These are phyloP conservation scores for Ateles fusciceps DNA, from an alignment of 2,797 vertebrate species.

Conservation along the genomic window DNA sequence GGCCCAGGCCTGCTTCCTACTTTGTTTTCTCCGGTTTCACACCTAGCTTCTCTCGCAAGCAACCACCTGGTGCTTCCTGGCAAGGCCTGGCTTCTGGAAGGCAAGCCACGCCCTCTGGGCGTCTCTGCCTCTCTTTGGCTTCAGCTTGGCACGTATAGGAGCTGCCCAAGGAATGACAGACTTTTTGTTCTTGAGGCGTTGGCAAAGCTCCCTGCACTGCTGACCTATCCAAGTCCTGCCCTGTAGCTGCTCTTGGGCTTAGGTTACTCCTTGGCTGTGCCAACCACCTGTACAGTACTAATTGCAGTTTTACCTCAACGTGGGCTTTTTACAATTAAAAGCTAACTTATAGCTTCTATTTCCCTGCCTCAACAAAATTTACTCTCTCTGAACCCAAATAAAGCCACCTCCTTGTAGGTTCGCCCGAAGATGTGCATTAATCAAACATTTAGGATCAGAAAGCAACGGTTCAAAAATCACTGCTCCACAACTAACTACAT, in stretches of 20 bases:
- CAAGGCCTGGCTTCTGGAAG: neutral
- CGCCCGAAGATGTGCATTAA: neutral
- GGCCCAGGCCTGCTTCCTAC: neutral
- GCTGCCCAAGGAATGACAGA: neutral
- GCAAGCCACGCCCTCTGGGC: neutral
- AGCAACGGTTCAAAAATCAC: neutral
- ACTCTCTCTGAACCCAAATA: neutral
- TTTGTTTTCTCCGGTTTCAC: neutral
- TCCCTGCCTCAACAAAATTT: neutral
- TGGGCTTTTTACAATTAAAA: neutral
- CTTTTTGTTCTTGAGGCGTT: neutral
- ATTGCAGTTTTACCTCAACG: neutral
- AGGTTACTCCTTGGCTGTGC: neutral
- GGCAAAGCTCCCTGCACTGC: neutral
- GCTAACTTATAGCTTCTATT: neutral
- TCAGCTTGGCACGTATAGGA: neutral
- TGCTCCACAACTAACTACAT: neutral
- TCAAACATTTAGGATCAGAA: constrained; percentile 1
- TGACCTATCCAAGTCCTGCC: neutral
- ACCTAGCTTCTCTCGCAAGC: neutral
- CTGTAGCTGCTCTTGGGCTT: neutral
- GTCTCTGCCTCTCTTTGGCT: neutral
- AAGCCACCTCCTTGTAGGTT: neutral
- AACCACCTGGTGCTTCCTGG: neutral
- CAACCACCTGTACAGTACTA: neutral